Conservation (phyloP, 2,113 vertebrate species). For the Hystrix brachyura region DNA sequence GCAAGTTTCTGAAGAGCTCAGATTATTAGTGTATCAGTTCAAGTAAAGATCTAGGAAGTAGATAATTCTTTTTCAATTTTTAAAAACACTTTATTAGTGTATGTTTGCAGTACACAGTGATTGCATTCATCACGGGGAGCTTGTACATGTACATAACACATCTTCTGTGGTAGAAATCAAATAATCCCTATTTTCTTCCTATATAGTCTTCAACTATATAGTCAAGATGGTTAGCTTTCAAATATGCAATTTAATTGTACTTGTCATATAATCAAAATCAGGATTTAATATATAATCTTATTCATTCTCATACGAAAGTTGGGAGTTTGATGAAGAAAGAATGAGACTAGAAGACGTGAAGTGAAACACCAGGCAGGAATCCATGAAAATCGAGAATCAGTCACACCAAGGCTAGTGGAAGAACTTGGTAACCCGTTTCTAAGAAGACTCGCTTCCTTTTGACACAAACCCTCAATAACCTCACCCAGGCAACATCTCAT, state of each 20-base stretch:
- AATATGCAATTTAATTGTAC: background rate
- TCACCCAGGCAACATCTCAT: background rate
- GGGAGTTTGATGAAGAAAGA: background rate
- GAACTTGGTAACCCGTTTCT: background rate
- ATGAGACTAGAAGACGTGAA: background rate
- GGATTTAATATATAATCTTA: background rate
- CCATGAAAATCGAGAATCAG: background rate
- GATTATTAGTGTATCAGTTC: background rate
- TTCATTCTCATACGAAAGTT: background rate
- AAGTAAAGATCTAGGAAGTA: background rate
- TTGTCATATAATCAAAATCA: background rate
- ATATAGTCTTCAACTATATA: background rate
- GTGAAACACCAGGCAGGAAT: background rate
- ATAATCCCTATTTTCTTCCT: background rate
- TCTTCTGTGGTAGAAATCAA: background rate
- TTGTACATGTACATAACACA: background rate
- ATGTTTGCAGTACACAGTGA: background rate
- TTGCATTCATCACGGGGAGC: background rate
- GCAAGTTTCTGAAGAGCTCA: too few relatives aligned
- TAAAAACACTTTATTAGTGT: background rate
- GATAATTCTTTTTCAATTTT: background rate
- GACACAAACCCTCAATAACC: background rate
- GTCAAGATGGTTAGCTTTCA: background rate
- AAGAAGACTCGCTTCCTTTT: background rate
- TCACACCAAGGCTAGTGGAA: background rate